These are phyloP conservation scores for Cantharis rufa DNA, from an alignment of 2,888 invertebrate genomes.

Conservation along the genomic window DNA sequence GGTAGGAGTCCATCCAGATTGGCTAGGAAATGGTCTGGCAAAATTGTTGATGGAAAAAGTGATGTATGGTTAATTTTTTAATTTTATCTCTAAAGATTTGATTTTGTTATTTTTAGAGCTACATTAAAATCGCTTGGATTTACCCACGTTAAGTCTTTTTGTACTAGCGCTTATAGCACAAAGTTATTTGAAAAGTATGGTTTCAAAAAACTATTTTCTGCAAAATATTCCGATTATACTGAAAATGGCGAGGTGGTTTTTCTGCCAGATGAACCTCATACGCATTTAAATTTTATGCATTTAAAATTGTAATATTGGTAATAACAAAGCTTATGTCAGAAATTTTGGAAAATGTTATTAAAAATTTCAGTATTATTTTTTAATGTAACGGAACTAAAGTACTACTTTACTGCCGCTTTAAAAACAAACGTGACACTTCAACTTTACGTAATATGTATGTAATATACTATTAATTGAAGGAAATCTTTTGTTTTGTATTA, in stretches of 20 bases:
- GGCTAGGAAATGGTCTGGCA: conserved; percentile 69
- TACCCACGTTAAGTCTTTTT: conserved; percentile 69
- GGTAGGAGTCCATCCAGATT: conserved; percentile 67
- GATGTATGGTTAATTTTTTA: neutral
- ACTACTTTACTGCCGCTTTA: no score
- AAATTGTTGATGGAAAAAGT: conserved; percentile 59
- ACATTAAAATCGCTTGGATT: conserved; percentile 59
- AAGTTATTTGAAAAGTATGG: conserved; percentile 70
- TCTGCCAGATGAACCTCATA: conserved; percentile 61
- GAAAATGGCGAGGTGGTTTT: conserved; percentile 67
- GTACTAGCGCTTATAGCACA: conserved; percentile 77
- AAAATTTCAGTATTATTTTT: no score
- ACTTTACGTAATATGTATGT: no score
- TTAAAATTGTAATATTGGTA: neutral
- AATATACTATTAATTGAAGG: no score
- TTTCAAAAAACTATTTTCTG: conserved; percentile 67
- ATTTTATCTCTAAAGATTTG: neutral
- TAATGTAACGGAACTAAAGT: no score
- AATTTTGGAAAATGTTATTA: no score
- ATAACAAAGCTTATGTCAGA: no score
- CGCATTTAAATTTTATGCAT: conserved; percentile 43
- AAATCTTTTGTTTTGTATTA: no score
- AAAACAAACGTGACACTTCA: no score
- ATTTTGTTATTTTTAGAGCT: conserved; percentile 56
- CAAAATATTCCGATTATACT: conserved; percentile 67